Evolutionary conservation across 1,140 invertebrate species (phyloP).

Genomic region (Zaprionus gabonicus): DNA sequence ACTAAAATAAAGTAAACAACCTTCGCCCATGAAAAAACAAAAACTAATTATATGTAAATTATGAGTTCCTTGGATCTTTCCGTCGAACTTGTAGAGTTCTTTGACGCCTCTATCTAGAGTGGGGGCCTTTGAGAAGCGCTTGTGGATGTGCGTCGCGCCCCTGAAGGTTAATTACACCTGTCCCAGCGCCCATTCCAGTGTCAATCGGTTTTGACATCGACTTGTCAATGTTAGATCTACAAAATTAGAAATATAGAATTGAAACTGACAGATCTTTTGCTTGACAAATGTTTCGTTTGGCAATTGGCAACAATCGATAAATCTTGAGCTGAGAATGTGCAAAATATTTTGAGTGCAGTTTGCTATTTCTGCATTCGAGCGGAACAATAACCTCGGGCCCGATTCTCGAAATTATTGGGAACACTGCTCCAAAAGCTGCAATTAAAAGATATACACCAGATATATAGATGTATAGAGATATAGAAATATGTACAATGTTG

Average conservation of each 20-base stretch:
- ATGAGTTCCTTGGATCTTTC: slow-evolving; percentile 56
- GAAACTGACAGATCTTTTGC: slow-evolving; percentile 30
- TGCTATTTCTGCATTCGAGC: slow-evolving; percentile 55
- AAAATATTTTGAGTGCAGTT: slow-evolving; percentile 40
- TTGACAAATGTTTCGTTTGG: slow-evolving; percentile 39
- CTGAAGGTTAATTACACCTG: slow-evolving; percentile 76
- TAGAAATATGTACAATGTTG: slow-evolving; percentile 44
- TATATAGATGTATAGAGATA: slow-evolving; percentile 46
- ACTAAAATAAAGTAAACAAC: slow-evolving; percentile 42
- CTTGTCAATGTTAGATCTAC: slow-evolving; percentile 52
- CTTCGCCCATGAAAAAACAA: slow-evolving; percentile 54
- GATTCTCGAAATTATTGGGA: slow-evolving; percentile 50
- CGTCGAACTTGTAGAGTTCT: slow-evolving; percentile 62
- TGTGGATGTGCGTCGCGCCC: not conserved
- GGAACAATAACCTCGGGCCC: slow-evolving; percentile 71
- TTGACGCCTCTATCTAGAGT: slow-evolving; percentile 27
- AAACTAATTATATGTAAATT: slow-evolving; percentile 61
- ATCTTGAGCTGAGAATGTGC: slow-evolving; percentile 24
- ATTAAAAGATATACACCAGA: slow-evolving; percentile 65
- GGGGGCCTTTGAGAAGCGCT: not conserved
- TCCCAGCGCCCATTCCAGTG: slow-evolving; percentile 52
- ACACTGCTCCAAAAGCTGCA: slow-evolving; percentile 69
- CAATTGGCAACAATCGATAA: slow-evolving; percentile 61
- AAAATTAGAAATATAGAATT: slow-evolving; percentile 33
- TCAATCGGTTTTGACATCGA: slow-evolving; percentile 63